These are phyloP conservation scores for Syrphus vitripennis DNA, from an alignment of 2,888 invertebrate genomes.

Conservation along the genomic window DNA sequence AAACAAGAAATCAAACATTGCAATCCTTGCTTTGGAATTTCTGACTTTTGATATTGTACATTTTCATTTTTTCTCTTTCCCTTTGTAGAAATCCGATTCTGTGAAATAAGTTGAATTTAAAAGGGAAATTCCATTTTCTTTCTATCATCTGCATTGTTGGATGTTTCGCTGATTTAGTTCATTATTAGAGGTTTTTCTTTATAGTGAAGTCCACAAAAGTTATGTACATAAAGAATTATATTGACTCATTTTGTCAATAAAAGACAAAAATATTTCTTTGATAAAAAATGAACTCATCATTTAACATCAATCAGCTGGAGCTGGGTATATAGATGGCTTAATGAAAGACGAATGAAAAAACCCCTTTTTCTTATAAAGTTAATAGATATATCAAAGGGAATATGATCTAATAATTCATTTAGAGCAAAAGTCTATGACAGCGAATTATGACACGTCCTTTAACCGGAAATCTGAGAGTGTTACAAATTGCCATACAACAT, in stretches of 20 bases:
- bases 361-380: background rate
- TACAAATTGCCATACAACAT: conserved; percentile 56
- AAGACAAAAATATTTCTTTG: background rate
- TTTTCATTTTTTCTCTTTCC: background rate
- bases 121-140: conserved; percentile 11
- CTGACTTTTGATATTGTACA: background rate
- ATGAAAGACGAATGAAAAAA: background rate
- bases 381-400: background rate
- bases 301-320: conserved; percentile 9
- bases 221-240: background rate
- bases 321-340: too few species aligned
- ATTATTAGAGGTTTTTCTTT: too few species aligned
- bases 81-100: conserved; percentile 37
- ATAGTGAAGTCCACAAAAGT: background rate
- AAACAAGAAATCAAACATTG: background rate
- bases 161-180: background rate
- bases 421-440: conserved; percentile 43
- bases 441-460: conserved; percentile 54
- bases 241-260: too few species aligned
- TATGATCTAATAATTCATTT: conserved; percentile 47
- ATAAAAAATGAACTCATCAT: background rate
- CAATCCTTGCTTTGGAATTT: background rate
- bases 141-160: conserved; percentile 21
- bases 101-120: conserved; percentile 23
- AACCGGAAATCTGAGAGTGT: conserved; percentile 52